Conservation (phyloP, 2,797 vertebrate species). For the Perodicticus potto region DNA sequence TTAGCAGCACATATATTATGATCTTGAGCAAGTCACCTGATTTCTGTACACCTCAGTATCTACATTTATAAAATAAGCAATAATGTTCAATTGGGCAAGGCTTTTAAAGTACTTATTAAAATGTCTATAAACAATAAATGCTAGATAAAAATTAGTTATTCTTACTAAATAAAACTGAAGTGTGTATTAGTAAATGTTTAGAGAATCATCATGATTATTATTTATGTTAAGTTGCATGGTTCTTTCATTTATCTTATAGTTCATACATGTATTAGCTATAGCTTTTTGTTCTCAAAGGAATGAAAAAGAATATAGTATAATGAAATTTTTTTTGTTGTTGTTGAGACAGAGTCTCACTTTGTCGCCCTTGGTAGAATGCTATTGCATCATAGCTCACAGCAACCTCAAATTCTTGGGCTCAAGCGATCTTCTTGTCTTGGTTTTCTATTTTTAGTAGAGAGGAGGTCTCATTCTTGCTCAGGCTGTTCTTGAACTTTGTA, state of each 20-base stretch:
- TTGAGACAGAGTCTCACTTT: no score
- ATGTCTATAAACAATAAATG: neutral
- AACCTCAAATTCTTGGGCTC: no score
- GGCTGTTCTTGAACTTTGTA: no score
- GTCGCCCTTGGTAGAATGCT: no score
- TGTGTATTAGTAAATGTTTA: neutral
- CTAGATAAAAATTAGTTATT: neutral
- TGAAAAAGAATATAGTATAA: neutral
- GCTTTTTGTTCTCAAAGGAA: neutral
- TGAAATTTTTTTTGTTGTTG: neutral
- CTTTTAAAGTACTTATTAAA: conserved; percentile 19
- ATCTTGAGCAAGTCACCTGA: neutral
- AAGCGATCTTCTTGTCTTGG: no score
- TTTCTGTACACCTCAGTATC: neutral
- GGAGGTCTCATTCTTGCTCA: no score
- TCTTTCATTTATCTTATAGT: neutral
- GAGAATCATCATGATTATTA: neutral
- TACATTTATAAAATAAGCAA: neutral
- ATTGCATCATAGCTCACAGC: no score
- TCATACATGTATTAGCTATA: neutral
- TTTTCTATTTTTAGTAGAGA: no score
- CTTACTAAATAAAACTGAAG: neutral
- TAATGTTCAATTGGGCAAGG: neutral
- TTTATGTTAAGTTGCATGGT: neutral
- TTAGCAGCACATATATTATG: neutral